Base-by-base conservation (phyloP, 2,888 invertebrate genomes). In the Drosophila colorata region DNA sequence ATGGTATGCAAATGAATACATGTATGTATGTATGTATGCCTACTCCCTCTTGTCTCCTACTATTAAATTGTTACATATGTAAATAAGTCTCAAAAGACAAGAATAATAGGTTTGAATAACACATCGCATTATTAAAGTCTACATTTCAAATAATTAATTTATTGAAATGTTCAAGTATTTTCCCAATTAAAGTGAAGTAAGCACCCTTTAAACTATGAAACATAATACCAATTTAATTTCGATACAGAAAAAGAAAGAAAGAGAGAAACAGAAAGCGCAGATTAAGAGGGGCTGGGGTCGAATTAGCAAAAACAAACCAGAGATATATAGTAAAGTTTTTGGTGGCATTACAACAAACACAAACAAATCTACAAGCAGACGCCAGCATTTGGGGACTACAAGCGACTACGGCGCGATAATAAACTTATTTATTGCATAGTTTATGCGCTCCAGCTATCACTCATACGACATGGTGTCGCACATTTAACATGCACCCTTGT, bases 381-480 rank as follows among this genome's bases (percentile, higher is more conserved):
- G 14, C 41, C 28, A 23, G 68, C 48, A 74, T 68, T 55, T 38
- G 49, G 65, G 65, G 57, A 73, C 44, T 44, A 52, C 23, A 11
- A 59, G 44, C 23, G 43, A 53, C 25, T 57, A 47, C 41, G 51
- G 41, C 47, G 68, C 65, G 86, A 88, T 88, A 89, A 90, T 90
- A 90, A 90, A 90, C 83, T 86, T 84, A 80, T 90, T 90, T 90
- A 90, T 89, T 80, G 87, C 84, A 82, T 83, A 90, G 86, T 88
- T 90, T 90, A 90, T 90, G 78, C 71, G 74, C 72, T 60, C 71
- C 56, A 70, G 85, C 83, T 88, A 90, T 87, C 89, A 87, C 84
- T 81, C 79, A 88, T 87, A 72, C 83, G 83, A 70, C 86, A 69
- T 80, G 85, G 75, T 87, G 73, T 72, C 78, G 64, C 79, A 81